A percentile compares a stretch with the other conserved stretches of the same genome.
Conservation (phyloP, 2,888 invertebrate genomes). For the Chymomyza procnemis region DNA sequence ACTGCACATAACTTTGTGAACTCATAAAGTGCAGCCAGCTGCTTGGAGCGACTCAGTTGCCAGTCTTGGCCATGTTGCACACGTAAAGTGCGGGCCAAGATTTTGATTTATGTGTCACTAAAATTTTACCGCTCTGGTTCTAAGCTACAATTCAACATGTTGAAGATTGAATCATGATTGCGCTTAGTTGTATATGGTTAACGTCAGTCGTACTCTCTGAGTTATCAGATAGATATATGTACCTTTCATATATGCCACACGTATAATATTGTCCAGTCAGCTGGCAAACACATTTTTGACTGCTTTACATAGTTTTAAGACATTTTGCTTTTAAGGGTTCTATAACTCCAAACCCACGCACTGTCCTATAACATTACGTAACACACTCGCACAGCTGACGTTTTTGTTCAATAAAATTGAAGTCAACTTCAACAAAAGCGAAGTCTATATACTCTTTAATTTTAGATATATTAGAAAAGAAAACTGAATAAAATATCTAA, state of each 20-base stretch:
- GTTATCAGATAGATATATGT: neutral
- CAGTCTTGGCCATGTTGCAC: neutral
- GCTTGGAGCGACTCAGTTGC: neutral
- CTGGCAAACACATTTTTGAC: neutral
- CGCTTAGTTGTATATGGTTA: neutral
- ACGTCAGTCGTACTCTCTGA: neutral
- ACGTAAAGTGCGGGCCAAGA: neutral
- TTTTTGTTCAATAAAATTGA: constrained; percentile 3
- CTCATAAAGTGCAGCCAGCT: constrained; percentile 3
- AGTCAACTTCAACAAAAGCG: neutral
- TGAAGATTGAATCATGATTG: neutral
- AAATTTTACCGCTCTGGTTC: neutral
- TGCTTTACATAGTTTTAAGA: constrained; percentile 6
- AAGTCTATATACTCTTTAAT: neutral
- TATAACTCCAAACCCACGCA: neutral
- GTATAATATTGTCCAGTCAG: neutral
- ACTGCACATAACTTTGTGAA: neutral
- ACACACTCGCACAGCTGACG: neutral
- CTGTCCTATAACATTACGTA: neutral
- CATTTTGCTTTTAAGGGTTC: neutral
- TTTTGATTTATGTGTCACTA: neutral
- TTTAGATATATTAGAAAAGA: neutral
- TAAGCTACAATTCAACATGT: neutral
- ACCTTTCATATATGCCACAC: neutral
- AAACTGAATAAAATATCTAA: too few species aligned